A percentile compares a stretch with the other conserved stretches of the same genome.
These are phyloP conservation scores for Delichon dasypus DNA, from an alignment of 2,797 vertebrate species.

Conservation along the genomic window DNA sequence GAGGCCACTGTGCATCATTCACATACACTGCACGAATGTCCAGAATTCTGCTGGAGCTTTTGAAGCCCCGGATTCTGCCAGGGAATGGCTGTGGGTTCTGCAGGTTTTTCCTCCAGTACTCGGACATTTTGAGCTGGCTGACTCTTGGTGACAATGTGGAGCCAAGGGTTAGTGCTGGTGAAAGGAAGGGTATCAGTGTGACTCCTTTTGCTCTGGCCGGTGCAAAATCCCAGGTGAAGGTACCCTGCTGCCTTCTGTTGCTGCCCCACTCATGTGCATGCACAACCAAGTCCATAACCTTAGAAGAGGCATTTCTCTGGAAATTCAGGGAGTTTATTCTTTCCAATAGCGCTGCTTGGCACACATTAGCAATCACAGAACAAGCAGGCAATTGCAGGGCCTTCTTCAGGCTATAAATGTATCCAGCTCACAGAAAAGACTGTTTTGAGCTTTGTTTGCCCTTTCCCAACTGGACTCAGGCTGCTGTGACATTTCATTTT, in stretches of 20 bases:
- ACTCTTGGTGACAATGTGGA: not conserved
- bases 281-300: not conserved
- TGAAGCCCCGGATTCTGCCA: not conserved
- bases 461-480: not conserved
- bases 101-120: not conserved
- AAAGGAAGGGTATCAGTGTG: not conserved
- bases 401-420: not conserved
- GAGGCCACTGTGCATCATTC: not conserved
- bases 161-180: not conserved
- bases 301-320: not conserved
- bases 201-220: not conserved
- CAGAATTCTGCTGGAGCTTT: not conserved
- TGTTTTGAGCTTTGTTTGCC: not conserved
- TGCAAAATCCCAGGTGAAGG: not conserved
- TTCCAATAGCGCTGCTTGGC: not conserved
- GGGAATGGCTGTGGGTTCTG: not conserved
- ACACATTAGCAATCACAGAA: not conserved
- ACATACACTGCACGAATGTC: not conserved
- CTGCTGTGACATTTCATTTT: not conserved
- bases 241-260: not conserved
- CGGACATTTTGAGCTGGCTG: not conserved
- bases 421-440: not conserved
- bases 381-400: not conserved
- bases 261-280: accelerated
- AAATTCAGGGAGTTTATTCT: not conserved